Base-by-base conservation (phyloP, 2,888 invertebrate genomes). In the Cheilosia pagana region DNA sequence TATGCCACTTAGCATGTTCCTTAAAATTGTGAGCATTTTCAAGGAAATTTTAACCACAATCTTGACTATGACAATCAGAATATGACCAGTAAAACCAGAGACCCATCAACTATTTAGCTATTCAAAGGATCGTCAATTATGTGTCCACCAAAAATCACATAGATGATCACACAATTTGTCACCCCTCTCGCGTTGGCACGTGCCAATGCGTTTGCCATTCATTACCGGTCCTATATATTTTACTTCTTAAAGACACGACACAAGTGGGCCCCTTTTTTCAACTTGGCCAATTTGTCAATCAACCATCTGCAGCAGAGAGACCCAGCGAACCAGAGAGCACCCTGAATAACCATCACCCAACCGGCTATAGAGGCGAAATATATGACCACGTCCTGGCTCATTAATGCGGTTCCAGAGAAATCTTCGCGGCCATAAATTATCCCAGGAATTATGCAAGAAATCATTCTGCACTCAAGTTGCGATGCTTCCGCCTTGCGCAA, bases 401-500 rank as follows among this genome's bases (percentile, higher is more conserved):
- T 85, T 85, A 75, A 57, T 31, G 67, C 16, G 55, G 14, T 85
- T 85, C 85, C 76, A 85, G 85, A 85, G 81, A 67, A 67, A 55
- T 55, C 55, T 71, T 76, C 52, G 67, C 43, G 48, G 52, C 67
- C 43, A 76, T 76, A 76, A 81, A 85, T 76, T 75, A 79, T 81
- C 70, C 62, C 81, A 71, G 48, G 76, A 85, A 85, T 70, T 70
- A 60, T 71, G 53, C 72, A 79, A 79, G 74, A 45, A 68, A 65
- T 75, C 59, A 75, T 83, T 75, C 55, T 70, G 68, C 63, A 10
- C 21, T 12, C 23, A 21, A 67, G 43, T 67, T 52, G 19, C 57
- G 21, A 67, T 55, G 70, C 81, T 81, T 81, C 79, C 85, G 85
- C 75, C 81, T 85, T 71, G 50, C 67, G 71, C 85, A 76, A 85